Conservation (phyloP, 2,888 invertebrate species). For the Chrysotoxum bicinctum region DNA sequence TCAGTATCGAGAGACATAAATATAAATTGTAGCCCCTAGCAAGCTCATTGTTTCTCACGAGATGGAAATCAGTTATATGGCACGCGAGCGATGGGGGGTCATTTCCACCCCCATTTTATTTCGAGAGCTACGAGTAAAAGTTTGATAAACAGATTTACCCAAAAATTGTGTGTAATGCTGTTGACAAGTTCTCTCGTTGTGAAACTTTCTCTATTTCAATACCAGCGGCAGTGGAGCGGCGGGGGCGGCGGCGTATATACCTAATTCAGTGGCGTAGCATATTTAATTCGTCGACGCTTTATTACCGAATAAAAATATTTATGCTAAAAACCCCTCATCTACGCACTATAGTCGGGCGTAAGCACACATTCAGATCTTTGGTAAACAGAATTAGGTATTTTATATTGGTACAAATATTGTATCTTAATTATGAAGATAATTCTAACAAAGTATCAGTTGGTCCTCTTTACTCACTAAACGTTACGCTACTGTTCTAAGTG, state of each 20-base stretch:
- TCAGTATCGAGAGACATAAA: constrained; percentile 30
- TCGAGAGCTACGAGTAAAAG: constrained; percentile 40
- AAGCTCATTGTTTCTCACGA: constrained; percentile 47
- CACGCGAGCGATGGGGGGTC: constrained; percentile 48
- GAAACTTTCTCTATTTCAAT: constrained; percentile 60
- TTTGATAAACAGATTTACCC: constrained; percentile 60
- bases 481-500: neutral
- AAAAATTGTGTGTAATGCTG: constrained; percentile 51
- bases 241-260: neutral
- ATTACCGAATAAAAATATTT: neutral
- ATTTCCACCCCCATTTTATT: neutral
- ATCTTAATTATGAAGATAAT: too few relatives aligned
- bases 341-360: neutral
- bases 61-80: constrained; percentile 40
- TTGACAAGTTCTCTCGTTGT: constrained; percentile 31
- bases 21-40: constrained; percentile 23
- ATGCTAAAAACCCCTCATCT: neutral
- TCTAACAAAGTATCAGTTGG: neutral
- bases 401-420: too few relatives aligned
- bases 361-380: too few relatives aligned
- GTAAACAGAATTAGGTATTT: too few relatives aligned
- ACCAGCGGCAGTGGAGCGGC: constrained; percentile 6
- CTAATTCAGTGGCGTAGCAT: neutral
- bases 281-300: neutral
- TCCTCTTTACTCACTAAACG: neutral